Percentiles rank a stretch among this genome's conserved stretches.
These are phyloP conservation scores for Nasonia oneida DNA, from an alignment of 2,888 invertebrate species.

Conservation along the genomic window DNA sequence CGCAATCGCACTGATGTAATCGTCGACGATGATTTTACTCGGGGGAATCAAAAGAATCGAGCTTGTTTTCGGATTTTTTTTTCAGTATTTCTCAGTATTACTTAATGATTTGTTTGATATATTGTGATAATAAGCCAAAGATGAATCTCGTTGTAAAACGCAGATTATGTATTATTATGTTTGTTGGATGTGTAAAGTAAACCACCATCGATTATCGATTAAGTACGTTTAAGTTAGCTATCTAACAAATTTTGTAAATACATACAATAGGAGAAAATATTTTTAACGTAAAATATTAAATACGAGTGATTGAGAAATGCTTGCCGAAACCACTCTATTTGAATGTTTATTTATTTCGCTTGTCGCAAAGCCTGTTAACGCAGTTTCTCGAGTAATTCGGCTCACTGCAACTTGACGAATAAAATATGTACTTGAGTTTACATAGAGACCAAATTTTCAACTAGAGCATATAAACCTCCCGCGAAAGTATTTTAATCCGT, in stretches of 20 bases:
- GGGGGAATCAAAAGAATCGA: too few relatives aligned
- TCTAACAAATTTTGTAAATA: conserved; percentile 1
- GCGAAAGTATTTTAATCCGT: conserved; percentile 4
- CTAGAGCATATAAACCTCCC: neutral
- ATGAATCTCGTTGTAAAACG: neutral
- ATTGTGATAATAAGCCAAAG: neutral
- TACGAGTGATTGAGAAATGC: neutral
- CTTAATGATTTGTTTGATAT: neutral
- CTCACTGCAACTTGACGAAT: neutral
- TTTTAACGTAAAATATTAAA: neutral
- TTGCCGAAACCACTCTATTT: neutral
- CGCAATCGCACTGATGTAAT: conserved; percentile 54
- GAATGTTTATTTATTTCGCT: too few relatives aligned
- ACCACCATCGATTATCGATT: neutral
- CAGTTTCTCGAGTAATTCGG: conserved; percentile 6
- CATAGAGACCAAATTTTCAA: neutral
- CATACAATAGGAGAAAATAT: neutral
- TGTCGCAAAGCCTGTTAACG: neutral
- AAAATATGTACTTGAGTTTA: neutral
- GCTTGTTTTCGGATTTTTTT: too few relatives aligned
- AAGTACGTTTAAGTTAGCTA: neutral
- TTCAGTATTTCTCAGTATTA: neutral
- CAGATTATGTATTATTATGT: neutral
- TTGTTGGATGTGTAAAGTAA: neutral
- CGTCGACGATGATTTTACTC: neutral